Conservation (phyloP, 2,797 vertebrate genomes). For the Morelia viridis region DNA sequence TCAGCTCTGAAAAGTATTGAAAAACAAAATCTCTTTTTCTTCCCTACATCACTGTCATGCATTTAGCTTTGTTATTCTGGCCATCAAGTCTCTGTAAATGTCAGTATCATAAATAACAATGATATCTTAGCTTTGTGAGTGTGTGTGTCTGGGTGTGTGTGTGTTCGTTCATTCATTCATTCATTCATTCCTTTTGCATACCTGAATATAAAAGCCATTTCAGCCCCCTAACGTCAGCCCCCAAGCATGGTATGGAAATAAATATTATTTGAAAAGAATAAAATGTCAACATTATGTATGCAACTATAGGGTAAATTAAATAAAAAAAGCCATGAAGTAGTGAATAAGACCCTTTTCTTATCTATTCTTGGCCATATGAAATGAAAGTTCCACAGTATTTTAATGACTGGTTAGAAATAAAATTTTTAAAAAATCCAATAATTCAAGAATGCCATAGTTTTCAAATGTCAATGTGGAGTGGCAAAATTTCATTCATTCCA, state of each 20-base stretch:
- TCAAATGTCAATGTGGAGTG: not conserved
- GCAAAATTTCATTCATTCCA: not conserved
- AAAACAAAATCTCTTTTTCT: not conserved
- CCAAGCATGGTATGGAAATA: not conserved
- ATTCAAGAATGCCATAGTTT: not conserved
- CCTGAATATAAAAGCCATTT: not conserved
- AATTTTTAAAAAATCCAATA: not conserved
- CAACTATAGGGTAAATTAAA: not conserved
- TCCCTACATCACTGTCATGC: slow-evolving; percentile 4
- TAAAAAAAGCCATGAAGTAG: not conserved
- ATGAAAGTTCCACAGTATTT: not conserved
- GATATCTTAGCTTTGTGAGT: not conserved
- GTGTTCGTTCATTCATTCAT: not conserved
- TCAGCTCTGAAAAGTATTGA: not conserved
- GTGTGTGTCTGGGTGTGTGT: not conserved
- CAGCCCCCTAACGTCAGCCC: not conserved
- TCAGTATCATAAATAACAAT: slow-evolving; percentile 28
- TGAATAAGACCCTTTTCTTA: not conserved
- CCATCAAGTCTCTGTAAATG: slow-evolving; percentile 20
- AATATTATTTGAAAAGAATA: slow-evolving; percentile 5
- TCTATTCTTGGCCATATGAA: not conserved
- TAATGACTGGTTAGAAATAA: not conserved
- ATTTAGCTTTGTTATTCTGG: slow-evolving; percentile 6
- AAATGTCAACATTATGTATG: not conserved
- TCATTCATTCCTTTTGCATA: not conserved